Percentiles rank a stretch among this genome's conserved stretches.
phyloP scores from a whole-genome alignment of 2,113 vertebrate genomes.

The Eudyptes chrysolophus region DNA sequence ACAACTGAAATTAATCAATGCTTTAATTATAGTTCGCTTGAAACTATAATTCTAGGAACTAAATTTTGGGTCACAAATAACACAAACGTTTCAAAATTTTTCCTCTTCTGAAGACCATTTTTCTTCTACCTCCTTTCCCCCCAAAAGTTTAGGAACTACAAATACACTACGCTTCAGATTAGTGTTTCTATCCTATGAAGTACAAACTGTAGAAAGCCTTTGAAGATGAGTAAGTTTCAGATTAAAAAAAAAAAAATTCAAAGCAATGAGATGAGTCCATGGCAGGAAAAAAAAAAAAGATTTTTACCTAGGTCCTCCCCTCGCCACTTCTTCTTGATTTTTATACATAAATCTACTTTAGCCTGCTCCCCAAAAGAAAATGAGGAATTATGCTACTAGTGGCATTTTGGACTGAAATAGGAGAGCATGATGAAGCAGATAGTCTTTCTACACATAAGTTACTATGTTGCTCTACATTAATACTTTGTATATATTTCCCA shows the following conservation, averaged over 20 bases:
- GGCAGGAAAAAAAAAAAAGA: neutral
- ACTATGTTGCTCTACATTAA: neutral
- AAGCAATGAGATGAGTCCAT: neutral
- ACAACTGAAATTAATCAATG: neutral
- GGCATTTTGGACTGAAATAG: neutral
- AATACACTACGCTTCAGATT: neutral
- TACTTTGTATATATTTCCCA: neutral
- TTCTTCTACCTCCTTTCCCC: neutral
- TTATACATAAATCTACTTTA: neutral
- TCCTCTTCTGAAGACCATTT: neutral
- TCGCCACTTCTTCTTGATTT: neutral
- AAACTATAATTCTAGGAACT: neutral
- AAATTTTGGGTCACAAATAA: neutral
- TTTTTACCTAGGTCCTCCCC: neutral
- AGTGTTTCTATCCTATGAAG: neutral
- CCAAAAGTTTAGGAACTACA: neutral
- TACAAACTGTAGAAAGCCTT: neutral
- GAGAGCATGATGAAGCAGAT: neutral
- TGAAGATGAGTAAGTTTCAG: neutral
- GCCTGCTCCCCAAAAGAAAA: neutral
- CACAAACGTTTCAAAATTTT: neutral
- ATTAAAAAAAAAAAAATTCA: neutral
- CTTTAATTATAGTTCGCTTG: neutral
- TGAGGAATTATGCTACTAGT: neutral
- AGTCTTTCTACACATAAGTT: neutral